phyloP scores from a whole-genome alignment of 30 jellyfish, hydroid and myxozoan species.

The Cassiopea xamachana region DNA sequence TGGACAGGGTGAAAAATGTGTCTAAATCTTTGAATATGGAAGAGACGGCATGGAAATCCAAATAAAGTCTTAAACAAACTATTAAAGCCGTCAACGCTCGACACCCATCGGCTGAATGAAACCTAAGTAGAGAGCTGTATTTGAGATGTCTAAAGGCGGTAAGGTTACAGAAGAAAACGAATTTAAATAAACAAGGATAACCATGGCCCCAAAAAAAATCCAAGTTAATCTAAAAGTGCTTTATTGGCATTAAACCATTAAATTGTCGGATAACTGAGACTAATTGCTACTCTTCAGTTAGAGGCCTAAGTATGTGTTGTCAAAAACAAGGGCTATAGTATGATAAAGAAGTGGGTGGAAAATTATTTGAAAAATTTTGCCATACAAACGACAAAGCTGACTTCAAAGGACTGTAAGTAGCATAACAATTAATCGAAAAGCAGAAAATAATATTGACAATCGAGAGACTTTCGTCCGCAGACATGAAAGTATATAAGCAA shows the following conservation, averaged over 20 bases:
- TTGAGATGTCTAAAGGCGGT: not conserved
- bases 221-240: not conserved
- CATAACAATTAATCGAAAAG: too few relatives aligned
- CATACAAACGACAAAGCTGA: too few relatives aligned
- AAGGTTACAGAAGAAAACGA: not conserved
- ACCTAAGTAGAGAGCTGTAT: not conserved
- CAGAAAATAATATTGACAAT: too few relatives aligned
- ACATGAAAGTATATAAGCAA: too few relatives aligned
- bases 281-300: not conserved
- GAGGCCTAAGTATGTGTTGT: too few relatives aligned
- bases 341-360: not conserved
- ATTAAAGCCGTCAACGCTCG: not conserved
- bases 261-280: not conserved
- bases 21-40: not conserved
- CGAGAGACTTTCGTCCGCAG: too few relatives aligned
- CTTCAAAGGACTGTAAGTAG: too few relatives aligned
- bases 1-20: slow-evolving; percentile 2
- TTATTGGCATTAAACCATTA: not conserved
- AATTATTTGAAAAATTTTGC: too few relatives aligned
- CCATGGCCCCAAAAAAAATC: slow-evolving; percentile 1
- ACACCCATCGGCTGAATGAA: not conserved
- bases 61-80: not conserved
- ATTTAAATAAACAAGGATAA: not conserved
- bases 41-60: slow-evolving; percentile 10
- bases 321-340: not conserved